A percentile compares a stretch with the other conserved stretches of the same genome.
Evolutionary conservation across 2,888 invertebrate genomes (phyloP).

Genomic region (Plemyria rubiginata): DNA sequence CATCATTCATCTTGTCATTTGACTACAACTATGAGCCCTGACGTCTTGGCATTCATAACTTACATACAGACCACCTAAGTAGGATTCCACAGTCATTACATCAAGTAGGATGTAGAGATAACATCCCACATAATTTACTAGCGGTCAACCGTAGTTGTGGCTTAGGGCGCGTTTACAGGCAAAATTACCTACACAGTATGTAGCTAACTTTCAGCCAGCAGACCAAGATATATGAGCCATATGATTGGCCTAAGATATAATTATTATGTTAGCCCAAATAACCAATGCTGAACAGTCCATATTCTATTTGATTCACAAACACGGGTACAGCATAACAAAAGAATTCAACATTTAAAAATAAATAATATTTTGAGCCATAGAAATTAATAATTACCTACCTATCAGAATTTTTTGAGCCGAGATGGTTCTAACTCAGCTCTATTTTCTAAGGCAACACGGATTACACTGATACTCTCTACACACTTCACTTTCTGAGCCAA

Average conservation of each 20-base stretch:
- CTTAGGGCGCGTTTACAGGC: slow-evolving; percentile 18
- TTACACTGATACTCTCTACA: too few species aligned
- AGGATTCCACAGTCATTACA: slow-evolving; percentile 35
- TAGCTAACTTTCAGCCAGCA: too few species aligned
- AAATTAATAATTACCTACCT: too few species aligned
- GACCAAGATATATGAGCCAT: too few species aligned
- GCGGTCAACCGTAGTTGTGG: slow-evolving; percentile 40
- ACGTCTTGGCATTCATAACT: slow-evolving; percentile 18
- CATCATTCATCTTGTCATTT: slow-evolving; percentile 16
- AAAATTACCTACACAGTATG: not conserved
- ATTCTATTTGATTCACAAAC: not conserved
- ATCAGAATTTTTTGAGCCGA: too few species aligned
- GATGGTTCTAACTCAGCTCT: too few species aligned
- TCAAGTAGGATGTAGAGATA: slow-evolving; percentile 46
- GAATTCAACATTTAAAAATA: not conserved
- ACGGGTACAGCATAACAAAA: not conserved
- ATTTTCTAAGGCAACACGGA: too few species aligned
- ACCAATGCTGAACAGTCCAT: not conserved
- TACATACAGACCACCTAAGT: slow-evolving; percentile 40
- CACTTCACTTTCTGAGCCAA: too few species aligned
- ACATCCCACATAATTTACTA: slow-evolving; percentile 44
- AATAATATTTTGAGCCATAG: too few species aligned
- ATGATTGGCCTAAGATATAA: too few species aligned
- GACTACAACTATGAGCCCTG: slow-evolving; percentile 14
- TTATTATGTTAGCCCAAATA: too few species aligned